Evolutionary conservation across 2,888 invertebrate species (phyloP).

Genomic region (Matsumyia berberina): DNA sequence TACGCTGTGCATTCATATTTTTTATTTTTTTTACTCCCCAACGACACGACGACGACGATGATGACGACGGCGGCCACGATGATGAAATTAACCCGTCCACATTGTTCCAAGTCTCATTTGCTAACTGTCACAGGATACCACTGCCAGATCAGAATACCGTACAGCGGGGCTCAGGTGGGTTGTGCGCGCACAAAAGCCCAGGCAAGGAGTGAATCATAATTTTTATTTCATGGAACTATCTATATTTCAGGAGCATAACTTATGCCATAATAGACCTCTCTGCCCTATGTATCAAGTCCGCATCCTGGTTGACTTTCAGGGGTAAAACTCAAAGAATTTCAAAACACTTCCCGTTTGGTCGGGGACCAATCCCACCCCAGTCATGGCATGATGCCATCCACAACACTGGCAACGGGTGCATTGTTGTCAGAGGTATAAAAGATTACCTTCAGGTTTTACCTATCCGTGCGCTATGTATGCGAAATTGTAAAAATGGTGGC

Average conservation of each 20-base stretch:
- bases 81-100: slow-evolving; percentile 74
- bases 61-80: slow-evolving; percentile 47
- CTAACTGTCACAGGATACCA: slow-evolving; percentile 69
- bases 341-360: slow-evolving; percentile 60
- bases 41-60: slow-evolving; percentile 34
- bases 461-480: slow-evolving; percentile 49
- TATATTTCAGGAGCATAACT: slow-evolving; percentile 75
- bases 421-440: slow-evolving; percentile 75
- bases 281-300: slow-evolving; percentile 68
- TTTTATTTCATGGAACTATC: slow-evolving; percentile 71
- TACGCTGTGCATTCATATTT: too few species aligned
- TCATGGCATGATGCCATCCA: slow-evolving; percentile 65
- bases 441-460: slow-evolving; percentile 70
- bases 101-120: slow-evolving; percentile 74
- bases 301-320: slow-evolving; percentile 48
- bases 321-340: slow-evolving; percentile 51
- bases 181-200: slow-evolving; percentile 49
- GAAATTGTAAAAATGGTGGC: slow-evolving; percentile 49
- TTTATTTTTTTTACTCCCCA: slow-evolving; percentile 14
- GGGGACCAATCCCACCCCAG: slow-evolving; percentile 39
- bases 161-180: slow-evolving; percentile 52
- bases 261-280: slow-evolving; percentile 71
- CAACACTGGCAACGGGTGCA: slow-evolving; percentile 59
- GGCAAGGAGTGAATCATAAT: slow-evolving; percentile 69
- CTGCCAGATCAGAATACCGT: slow-evolving; percentile 53